Evolutionary conservation across 1,140 invertebrate genomes (phyloP), one percentile per base, ranked within the genome.

Genomic region (Arctopsyche grandis): DNA sequence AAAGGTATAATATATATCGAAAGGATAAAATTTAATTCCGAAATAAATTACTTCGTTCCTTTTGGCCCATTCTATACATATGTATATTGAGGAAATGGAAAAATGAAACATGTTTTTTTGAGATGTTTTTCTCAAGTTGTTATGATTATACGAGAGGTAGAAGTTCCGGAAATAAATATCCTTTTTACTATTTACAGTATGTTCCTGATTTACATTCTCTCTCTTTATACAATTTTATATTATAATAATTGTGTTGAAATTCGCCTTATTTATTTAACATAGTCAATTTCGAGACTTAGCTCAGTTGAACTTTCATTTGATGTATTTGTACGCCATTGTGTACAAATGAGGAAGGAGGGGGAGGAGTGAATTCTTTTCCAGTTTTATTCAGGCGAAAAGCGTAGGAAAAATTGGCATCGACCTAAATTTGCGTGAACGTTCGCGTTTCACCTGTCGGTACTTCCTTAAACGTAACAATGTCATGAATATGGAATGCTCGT

Each of bases 401-500:
- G 48, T 52, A 16, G 3, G 48, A 52, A 52, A 52, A 52, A 52
- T 52, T 52, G 48, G 48, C 10, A 12, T 52, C 48, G 48, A 52
- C 48, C 48, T 16, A 16, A 52, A 52, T 52, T 52, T 52, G 48
- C 48, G 29, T 38, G 48, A 52, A 52, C 16, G 48, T 52, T 38
- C 48, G 10, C 48, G 48, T 52, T 52, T 52, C 48, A 52, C 48
- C 48, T 52, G 48, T 52, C 48, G 48, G 48, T 52, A 16, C 48
- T 52, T 52, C 16, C 48, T 52, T 52, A 52, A 52, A 16, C 48
- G 16, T 52, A 52, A 52, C 48, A 52, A 52, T 52, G 48, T 52
- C 48, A 52, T 52, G 48, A 52, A 52, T 52, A 52, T 52, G 48
- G 48, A 52, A 52, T 52, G 48, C 48, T 52, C 48, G 48, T 52